Evolutionary conservation across 2,113 vertebrate genomes (phyloP), one percentile per base, ranked within the genome.

Genomic region (Agelaius tricolor): DNA sequence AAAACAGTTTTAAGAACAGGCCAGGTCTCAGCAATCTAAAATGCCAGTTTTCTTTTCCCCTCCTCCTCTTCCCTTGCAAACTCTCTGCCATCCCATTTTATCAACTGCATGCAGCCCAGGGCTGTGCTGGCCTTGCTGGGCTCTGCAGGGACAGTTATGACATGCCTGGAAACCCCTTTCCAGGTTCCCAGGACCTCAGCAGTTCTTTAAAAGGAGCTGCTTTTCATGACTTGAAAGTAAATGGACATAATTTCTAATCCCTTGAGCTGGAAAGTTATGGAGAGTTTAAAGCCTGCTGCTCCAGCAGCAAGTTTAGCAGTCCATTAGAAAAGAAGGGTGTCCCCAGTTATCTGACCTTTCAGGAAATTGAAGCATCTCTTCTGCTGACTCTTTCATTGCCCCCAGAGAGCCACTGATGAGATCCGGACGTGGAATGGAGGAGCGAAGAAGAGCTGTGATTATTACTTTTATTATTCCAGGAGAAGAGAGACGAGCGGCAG

Each of bases 151-250:
- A 68, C 62, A 16, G 19, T 76, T 77, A 41, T 52, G 13, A 5
- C 3, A 1, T 13, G 80, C 87, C 69, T 95, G n/a, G 62, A 83
- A 93, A 87, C 52, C 76, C 68, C 13, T 79, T 91, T 72, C 54
- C 92, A 96, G 71, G 73, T 94, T 97, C 97, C 92, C 94, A 97
- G 90, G 92, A 93, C 82, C 93, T 92, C 12, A 0, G 61, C 7
- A 2, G 37, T 72, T 95, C 62, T 86, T 94, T 95, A 73, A 81
- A 93, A 94, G 74, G 43, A 89, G 49, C 47, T 91, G n/a, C 22
- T 95, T 96, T 97, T 93, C 84, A 87, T 90, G 68, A 87, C 55
- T 81, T 87, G 43, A 94, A 96, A 96, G 68, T 91, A 96, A 96
- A 96, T 84, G 88, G 78, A 57, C 44, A 62, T 90, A 44, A 84